Conservation (phyloP, 2,797 vertebrate species). For the Tangara arthus region DNA sequence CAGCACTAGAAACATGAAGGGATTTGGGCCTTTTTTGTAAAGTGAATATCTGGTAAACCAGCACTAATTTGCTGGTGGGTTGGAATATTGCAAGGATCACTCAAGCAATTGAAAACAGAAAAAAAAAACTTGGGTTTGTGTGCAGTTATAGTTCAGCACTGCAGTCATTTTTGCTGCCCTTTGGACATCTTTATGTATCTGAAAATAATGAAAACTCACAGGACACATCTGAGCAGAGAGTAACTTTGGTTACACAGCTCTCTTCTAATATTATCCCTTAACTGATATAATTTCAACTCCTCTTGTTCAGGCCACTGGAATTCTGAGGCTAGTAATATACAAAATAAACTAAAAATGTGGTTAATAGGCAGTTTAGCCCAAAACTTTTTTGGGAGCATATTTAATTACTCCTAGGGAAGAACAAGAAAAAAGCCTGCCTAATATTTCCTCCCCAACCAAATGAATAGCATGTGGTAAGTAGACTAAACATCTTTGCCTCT, state of each 20-base stretch:
- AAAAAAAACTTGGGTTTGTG: neutral
- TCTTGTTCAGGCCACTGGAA: neutral
- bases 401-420: neutral
- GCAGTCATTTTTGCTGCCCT: neutral
- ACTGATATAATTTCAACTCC: neutral
- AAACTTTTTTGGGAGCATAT: neutral
- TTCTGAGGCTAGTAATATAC: neutral
- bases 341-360: neutral
- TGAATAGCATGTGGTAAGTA: neutral
- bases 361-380: neutral
- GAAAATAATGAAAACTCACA: neutral
- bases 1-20: neutral
- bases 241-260: neutral
- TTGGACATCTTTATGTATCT: neutral
- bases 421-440: neutral
- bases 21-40: neutral
- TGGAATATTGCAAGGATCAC: neutral
- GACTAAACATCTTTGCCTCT: neutral
- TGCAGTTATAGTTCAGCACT: neutral
- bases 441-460: neutral
- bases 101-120: neutral
- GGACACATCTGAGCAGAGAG: neutral
- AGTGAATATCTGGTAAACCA: neutral
- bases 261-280: neutral
- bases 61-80: neutral